A percentile compares a stretch with the other conserved stretches of the same genome.
These are phyloP conservation scores for Vidua macroura DNA, from an alignment of 2,113 vertebrate species.

Conservation along the genomic window DNA sequence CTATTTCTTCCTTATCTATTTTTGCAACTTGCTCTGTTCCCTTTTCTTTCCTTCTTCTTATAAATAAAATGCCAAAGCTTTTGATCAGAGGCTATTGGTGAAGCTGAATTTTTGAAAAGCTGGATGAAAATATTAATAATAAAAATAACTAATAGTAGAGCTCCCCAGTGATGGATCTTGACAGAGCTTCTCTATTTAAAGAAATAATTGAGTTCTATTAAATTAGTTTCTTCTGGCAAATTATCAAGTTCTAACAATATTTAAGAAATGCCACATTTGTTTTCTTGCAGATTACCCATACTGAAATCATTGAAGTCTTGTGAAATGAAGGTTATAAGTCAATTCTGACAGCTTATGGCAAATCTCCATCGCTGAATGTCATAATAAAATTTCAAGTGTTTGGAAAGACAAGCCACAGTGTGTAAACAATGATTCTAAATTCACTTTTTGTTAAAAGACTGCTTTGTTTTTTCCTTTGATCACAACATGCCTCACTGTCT, in stretches of 20 bases:
- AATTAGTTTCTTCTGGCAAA: background rate
- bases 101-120: background rate
- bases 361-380: background rate
- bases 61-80: background rate
- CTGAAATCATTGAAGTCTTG: background rate
- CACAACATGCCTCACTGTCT: accelerated
- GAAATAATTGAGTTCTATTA: background rate
- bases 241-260: background rate
- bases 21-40: background rate
- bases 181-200: background rate
- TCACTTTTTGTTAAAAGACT: background rate
- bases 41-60: background rate
- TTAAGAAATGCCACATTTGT: background rate
- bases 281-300: background rate
- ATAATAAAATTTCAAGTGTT: background rate
- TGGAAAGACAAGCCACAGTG: background rate
- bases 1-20: background rate
- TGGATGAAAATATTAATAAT: background rate
- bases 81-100: background rate
- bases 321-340: background rate
- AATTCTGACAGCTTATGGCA: background rate
- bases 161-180: background rate
- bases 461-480: accelerated
- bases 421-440: background rate
- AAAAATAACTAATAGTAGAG: background rate